phyloP scores from a whole-genome alignment of 2,888 invertebrate species.

The Calliopum simillimum region DNA sequence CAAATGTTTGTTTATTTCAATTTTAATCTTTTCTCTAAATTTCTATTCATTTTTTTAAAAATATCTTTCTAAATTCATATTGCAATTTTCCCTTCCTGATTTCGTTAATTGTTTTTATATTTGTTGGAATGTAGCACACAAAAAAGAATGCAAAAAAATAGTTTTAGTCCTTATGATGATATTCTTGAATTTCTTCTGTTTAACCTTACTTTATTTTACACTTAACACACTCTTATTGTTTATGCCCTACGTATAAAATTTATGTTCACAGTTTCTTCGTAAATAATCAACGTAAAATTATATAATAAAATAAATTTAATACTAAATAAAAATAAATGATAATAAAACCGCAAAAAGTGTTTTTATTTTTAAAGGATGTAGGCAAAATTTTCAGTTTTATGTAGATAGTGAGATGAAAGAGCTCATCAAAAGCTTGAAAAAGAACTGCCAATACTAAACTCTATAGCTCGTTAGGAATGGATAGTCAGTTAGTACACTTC shows the following conservation, averaged over 20 bases:
- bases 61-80: no score
- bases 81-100: no score
- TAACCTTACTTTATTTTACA: slow-evolving; percentile 5
- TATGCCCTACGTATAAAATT: slow-evolving; percentile 9
- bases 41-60: no score
- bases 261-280: slow-evolving; percentile 21
- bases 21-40: no score
- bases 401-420: no score
- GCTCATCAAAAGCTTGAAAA: no score
- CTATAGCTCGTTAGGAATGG: no score
- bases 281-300: slow-evolving; percentile 17
- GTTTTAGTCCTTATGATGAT: not conserved
- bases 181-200: slow-evolving; percentile 11
- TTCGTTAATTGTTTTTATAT: no score
- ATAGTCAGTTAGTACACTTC: no score
- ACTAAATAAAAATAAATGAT: slow-evolving; percentile 12
- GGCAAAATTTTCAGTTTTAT: no score
- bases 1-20: no score
- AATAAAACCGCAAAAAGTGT: slow-evolving; percentile 15
- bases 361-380: not conserved
- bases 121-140: not conserved
- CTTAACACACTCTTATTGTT: not conserved
- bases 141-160: not conserved
- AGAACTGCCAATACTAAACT: no score
- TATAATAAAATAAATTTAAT: slow-evolving; percentile 4